These are phyloP conservation scores for Dysdera silvatica DNA, from an alignment of 1,140 invertebrate species.

Conservation along the genomic window DNA sequence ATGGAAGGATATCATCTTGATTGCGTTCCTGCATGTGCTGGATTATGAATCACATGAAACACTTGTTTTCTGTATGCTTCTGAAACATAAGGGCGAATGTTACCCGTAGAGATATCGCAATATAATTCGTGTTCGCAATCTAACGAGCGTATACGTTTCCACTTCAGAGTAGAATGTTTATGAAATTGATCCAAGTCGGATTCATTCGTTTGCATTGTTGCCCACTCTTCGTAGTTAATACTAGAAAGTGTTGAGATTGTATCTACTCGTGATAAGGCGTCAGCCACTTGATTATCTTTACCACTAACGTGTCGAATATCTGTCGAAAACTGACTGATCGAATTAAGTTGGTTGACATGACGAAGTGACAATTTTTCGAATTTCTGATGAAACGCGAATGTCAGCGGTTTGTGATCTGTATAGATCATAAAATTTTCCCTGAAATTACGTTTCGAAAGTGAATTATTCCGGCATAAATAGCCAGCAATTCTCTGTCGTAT, in stretches of 20 bases:
- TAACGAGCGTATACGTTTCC: neutral
- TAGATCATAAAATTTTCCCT: conserved; percentile 36
- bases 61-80: too few species aligned
- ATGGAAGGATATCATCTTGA: neutral
- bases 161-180: neutral
- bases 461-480: conserved; percentile 35
- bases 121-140: neutral
- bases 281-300: conserved; percentile 35
- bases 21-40: neutral
- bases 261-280: conserved; percentile 13
- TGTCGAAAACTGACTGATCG: conserved; percentile 41
- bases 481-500: conserved; percentile 37
- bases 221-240: neutral
- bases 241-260: neutral
- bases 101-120: neutral
- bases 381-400: conserved; percentile 28
- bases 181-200: neutral
- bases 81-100: neutral
- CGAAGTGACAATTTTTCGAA: conserved; percentile 25
- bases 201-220: neutral
- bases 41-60: neutral
- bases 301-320: conserved; percentile 42
- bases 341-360: conserved; percentile 38
- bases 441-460: conserved; percentile 35
- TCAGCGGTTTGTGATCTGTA: conserved; percentile 39